Base-by-base conservation (phyloP, 2,797 vertebrate species). In the Alectoris magna region DNA sequence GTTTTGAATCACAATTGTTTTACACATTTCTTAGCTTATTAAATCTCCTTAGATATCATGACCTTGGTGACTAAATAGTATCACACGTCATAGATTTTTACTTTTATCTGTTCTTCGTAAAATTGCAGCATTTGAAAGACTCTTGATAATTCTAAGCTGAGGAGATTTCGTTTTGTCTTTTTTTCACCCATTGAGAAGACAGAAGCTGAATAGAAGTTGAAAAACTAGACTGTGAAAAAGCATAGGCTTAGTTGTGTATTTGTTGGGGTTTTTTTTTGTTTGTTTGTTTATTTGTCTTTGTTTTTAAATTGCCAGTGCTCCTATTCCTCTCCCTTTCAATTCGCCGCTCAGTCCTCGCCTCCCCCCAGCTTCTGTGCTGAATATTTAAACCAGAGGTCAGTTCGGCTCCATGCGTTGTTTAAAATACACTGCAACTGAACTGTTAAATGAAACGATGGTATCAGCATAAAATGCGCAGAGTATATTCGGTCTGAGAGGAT, bases 381-480 rank as follows among this genome's bases (percentile, higher is more conserved):
- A 44, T 59, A 55, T 85, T 94, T 93, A 85, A 93, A 75, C 31
- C 67, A 75, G 81, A 84, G 91, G 87, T 91, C 85, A 79, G 41
- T 82, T 79, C 68, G 56, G 14, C 64, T 88, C 44, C 0, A 0
- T 56, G 63, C 68, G 69, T 53, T 66, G 58, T 91, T 91, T 68
- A 90, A 95, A 95, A 78, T 82, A 68, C 1, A 2, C 70, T 81
- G 70, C 56, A 58, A 44, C 67, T 60, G 83, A 91, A 86, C 79
- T 67, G 72, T 51, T 87, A 55, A 94, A 86, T 55, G 80, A 84
- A 95, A 90, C 70, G 88, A 73, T 84, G 90, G 41, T 72, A 95
- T 96, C 92, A 92, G 93, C 92, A 88, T 82, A 88, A 95, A 96
- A 92, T 43, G 34, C 69, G n/a, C 84, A 73, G 76, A 86, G 59